Evolutionary conservation across 2,888 invertebrate genomes (phyloP).

Genomic region (Mesochorus sp.): DNA sequence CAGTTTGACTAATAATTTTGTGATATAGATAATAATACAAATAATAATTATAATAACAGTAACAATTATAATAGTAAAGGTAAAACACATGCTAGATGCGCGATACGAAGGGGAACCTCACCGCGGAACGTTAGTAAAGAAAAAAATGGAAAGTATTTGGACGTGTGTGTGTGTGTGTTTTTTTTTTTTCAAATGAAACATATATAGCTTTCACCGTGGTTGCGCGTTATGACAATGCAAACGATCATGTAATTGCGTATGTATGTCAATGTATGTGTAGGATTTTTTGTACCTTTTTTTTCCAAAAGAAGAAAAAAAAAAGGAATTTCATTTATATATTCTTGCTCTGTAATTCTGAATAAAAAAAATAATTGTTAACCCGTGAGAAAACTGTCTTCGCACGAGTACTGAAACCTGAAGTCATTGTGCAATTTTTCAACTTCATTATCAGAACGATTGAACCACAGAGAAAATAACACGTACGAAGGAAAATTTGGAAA

Average conservation of each 20-base stretch:
- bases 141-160: slow-evolving; percentile 23
- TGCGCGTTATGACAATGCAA: slow-evolving; percentile 56
- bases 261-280: slow-evolving; percentile 14
- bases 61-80: slow-evolving; percentile 26
- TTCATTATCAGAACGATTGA: no score
- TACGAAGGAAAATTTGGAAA: not conserved
- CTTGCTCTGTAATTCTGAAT: not conserved
- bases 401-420: no score
- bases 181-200: slow-evolving; percentile 45
- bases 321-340: not conserved
- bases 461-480: not conserved
- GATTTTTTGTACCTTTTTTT: not conserved
- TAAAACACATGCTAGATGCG: slow-evolving; percentile 50
- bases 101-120: slow-evolving; percentile 37
- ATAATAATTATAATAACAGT: slow-evolving; percentile 21
- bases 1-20: slow-evolving; percentile 53
- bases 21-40: slow-evolving; percentile 19
- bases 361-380: not conserved
- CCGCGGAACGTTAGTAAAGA: slow-evolving; percentile 59
- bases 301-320: no score
- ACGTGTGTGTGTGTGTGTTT: slow-evolving; percentile 4
- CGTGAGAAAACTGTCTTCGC: no score
- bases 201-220: slow-evolving; percentile 57
- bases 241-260: slow-evolving; percentile 52
- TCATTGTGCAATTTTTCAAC: no score